These are phyloP conservation scores for Pristionchus japonicus DNA, from an alignment of 2,888 invertebrate species.

Conservation along the genomic window DNA sequence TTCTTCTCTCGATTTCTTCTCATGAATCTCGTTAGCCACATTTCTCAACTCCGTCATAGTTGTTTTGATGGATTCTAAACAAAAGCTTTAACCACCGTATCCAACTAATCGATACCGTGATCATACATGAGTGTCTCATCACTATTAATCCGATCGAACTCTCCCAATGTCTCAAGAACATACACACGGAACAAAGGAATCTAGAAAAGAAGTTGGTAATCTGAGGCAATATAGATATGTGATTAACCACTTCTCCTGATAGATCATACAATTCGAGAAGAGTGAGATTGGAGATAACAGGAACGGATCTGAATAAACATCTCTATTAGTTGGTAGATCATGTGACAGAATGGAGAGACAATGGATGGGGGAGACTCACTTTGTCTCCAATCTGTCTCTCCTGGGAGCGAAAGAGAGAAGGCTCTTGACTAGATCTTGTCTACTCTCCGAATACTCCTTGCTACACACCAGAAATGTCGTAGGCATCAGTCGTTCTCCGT, in stretches of 20 bases:
- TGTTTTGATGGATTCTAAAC: not conserved
- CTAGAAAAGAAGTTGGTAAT: not conserved
- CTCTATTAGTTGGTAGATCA: not conserved
- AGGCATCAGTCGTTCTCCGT: not conserved
- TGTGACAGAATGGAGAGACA: not conserved
- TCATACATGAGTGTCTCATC: not conserved
- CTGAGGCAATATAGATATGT: too few relatives aligned
- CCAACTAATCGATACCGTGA: not conserved
- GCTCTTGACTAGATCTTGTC: not conserved
- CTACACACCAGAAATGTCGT: not conserved
- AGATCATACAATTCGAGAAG: not conserved
- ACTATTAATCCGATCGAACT: not conserved
- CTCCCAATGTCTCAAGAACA: not conserved
- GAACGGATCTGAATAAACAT: not conserved
- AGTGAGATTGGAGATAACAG: not conserved
- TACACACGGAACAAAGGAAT: not conserved
- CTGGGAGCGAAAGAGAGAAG: not conserved
- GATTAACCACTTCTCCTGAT: not conserved
- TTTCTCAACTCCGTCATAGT: slow-evolving; percentile 2
- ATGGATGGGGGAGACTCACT: not conserved
- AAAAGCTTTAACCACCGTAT: not conserved
- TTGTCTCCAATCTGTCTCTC: not conserved
- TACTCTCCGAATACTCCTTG: not conserved
- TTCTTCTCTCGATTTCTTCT: not conserved
- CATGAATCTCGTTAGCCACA: not conserved